A percentile compares a stretch with the other conserved stretches of the same genome.
These are phyloP conservation scores for Ganaspis sp. DNA, from an alignment of 1,140 invertebrate species.

Conservation along the genomic window DNA sequence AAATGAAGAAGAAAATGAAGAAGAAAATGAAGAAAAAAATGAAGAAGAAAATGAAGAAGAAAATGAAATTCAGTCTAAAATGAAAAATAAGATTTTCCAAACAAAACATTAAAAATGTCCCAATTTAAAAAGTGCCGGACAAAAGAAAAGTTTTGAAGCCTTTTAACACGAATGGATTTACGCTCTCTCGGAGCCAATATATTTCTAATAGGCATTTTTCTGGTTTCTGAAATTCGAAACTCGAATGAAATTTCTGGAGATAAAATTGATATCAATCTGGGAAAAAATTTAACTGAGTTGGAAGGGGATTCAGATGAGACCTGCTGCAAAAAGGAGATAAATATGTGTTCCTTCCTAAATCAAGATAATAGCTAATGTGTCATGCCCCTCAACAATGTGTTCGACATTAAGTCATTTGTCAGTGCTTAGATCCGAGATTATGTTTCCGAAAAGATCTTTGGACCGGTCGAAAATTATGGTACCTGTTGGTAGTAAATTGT, in stretches of 20 bases:
- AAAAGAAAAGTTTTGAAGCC: too few species aligned
- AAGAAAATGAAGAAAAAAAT: too few species aligned
- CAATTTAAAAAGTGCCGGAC: too few species aligned
- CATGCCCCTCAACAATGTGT: constrained; percentile 18
- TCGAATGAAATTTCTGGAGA: constrained; percentile 14
- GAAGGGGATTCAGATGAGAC: constrained; percentile 9
- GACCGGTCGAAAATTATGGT: constrained; percentile 26
- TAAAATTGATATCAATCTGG: constrained; percentile 24
- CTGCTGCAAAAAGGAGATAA: constrained; percentile 28
- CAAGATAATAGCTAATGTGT: constrained; percentile 31
- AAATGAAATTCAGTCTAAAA: too few species aligned
- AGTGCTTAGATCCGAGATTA: constrained; percentile 24
- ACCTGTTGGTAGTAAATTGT: constrained; percentile 7
- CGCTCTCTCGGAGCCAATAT: background rate
- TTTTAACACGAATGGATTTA: too few species aligned
- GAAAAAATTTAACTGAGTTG: background rate
- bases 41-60: too few species aligned
- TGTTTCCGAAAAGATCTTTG: constrained; percentile 15
- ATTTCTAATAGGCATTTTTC: background rate
- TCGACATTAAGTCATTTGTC: constrained; percentile 31
- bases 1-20: too few species aligned
- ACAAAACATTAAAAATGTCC: too few species aligned
- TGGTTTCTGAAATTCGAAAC: background rate
- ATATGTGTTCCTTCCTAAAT: constrained; percentile 27
- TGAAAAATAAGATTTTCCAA: too few species aligned